A percentile compares a stretch with the other conserved stretches of the same genome.
Conservation (phyloP, 2,113 vertebrate genomes). For the Sphaerodactylus townsendi region DNA sequence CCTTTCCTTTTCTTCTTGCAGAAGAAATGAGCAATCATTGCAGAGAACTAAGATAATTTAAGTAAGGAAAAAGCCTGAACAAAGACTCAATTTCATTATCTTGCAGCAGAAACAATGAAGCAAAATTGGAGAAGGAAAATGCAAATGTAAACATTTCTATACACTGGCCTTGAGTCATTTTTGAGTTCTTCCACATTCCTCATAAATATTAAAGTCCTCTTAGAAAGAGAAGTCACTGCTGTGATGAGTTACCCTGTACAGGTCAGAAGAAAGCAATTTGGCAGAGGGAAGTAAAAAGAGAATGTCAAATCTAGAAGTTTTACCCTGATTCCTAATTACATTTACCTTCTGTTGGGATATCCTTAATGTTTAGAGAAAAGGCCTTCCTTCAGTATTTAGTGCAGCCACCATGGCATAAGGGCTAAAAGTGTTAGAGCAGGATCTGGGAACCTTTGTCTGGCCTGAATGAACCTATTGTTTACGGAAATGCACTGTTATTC, state of each 20-base stretch:
- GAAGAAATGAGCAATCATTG: not conserved
- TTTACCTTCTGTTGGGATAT: not conserved
- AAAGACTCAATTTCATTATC: constrained; percentile 16
- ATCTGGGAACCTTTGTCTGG: too few relatives aligned
- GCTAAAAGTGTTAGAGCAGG: too few relatives aligned
- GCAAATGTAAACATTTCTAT: constrained; percentile 15
- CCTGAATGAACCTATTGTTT: too few relatives aligned
- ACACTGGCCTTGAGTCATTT: constrained; percentile 10
- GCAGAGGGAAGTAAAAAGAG: not conserved
- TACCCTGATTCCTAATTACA: not conserved
- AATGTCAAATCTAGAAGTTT: not conserved
- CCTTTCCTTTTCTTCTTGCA: not conserved
- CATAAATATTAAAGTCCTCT: not conserved
- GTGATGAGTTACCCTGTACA: not conserved
- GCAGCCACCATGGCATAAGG: too few relatives aligned
- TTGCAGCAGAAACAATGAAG: constrained; percentile 20
- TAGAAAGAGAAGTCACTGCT: not conserved
- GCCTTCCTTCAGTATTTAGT: not conserved
- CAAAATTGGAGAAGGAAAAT: not conserved
- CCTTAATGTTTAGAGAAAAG: not conserved
- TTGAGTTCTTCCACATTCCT: constrained; percentile 15
- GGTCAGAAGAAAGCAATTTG: not conserved
- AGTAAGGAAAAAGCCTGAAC: not conserved
- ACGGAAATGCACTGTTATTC: too few relatives aligned
- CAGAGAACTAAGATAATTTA: constrained; percentile 12